Percentiles rank a stretch among this genome's conserved stretches.
phyloP scores from a whole-genome alignment of 2,113 vertebrate species.

The Terrapene triunguis region DNA sequence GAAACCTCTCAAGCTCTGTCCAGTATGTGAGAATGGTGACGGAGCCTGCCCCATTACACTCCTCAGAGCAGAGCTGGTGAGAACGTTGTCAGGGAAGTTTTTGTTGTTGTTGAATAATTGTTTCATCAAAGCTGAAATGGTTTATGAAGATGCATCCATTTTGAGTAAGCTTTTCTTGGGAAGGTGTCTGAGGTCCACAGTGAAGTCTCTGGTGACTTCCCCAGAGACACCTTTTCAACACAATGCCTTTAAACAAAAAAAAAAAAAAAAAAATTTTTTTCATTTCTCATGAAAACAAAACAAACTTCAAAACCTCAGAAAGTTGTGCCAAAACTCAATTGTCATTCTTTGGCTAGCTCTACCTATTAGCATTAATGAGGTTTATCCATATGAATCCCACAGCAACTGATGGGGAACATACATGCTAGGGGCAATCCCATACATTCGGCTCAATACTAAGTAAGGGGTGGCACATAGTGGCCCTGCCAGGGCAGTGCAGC shows the following conservation, averaged over 20 bases:
- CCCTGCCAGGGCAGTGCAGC: background rate
- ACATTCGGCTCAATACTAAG: background rate
- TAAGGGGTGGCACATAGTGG: background rate
- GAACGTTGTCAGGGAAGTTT: background rate
- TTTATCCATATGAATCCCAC: background rate
- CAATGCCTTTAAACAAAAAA: background rate
- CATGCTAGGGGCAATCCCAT: background rate
- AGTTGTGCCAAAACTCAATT: background rate
- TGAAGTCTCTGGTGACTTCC: background rate
- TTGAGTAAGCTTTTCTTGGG: background rate
- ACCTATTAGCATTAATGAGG: background rate
- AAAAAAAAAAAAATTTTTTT: no score
- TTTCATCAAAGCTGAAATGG: background rate
- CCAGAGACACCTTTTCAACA: background rate
- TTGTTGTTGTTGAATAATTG: background rate
- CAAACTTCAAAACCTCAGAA: background rate
- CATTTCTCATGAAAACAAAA: background rate
- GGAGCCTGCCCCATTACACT: background rate
- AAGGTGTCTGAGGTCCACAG: background rate
- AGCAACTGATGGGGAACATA: background rate
- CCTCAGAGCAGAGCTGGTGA: background rate
- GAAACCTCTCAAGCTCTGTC: background rate
- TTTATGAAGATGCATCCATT: background rate
- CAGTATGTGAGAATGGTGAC: no score
- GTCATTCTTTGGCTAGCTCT: background rate